Evolutionary conservation across 1,140 invertebrate species (phyloP), one percentile per base, ranked within the genome.

Genomic region (Bicyclus anynana): DNA sequence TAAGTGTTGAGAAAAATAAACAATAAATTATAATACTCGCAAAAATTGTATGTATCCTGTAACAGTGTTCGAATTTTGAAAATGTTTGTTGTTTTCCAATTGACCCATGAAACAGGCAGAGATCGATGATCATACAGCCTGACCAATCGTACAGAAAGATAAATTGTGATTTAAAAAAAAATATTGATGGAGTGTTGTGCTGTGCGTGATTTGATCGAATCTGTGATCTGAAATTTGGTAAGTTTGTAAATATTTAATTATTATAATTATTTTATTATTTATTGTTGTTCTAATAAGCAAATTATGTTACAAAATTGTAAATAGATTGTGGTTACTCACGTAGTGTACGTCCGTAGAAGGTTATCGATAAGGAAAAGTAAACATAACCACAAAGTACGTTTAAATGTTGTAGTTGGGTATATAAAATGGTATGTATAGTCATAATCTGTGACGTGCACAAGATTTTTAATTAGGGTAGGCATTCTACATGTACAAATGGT

Each of bases 21-120:
- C 12, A 23, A 23, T 23, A 23, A 23, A 23, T 23, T 4, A 4
- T 23, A 2, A 23, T 2, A 23, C 7, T 23, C 7, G 7, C 7
- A 7, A 4, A 7, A 23, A 23, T 23, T 23, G 23, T n/a, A n/a
- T n/a, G n/a, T n/a, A n/a, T 33, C 38, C 17, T 46, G 59, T 55
- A 46, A 44, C 26, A 48, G 44, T 58, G 50, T 56, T 58, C 27
- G 48, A 29, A 52, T 48, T 62, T 57, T 58, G 18, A 53, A 54
- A 40, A 40, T 40, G 9, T 6, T 5, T 13, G 33, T 40, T 16
- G 37, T 40, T 40, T 16, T 2, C 5, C 9, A 40, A 40, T 40
- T 35, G 4, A 9, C 23, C 23, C 7, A 7, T 35, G 23, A 7
- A 7, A 4, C 23, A 7, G 23, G 23, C 23, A 23, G 7, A 23